phyloP scores from a whole-genome alignment of 2,797 vertebrate species.

The Anguilla obscura region DNA sequence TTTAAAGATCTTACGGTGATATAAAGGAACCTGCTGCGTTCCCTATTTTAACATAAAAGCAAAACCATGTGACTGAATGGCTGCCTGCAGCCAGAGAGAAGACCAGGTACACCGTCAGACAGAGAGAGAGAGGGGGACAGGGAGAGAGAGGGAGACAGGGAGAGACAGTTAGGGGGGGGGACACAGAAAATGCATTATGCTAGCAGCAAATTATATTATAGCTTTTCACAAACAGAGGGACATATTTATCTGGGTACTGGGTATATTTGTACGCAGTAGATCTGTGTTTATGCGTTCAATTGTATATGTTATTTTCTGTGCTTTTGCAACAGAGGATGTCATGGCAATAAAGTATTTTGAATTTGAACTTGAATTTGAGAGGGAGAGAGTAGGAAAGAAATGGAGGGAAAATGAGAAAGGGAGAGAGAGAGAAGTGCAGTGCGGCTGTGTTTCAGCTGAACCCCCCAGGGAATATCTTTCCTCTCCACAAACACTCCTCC shows the following conservation, averaged over 20 bases:
- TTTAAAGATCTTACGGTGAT: neutral
- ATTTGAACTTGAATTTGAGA: no score
- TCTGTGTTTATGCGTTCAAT: neutral
- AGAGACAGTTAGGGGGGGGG: neutral
- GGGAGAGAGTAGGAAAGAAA: slow-evolving; percentile 34
- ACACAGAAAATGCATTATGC: neutral
- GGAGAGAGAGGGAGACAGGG: slow-evolving; percentile 11
- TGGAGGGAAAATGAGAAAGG: slow-evolving; percentile 49
- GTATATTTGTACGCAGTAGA: no score
- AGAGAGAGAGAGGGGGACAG: neutral
- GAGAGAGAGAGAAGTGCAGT: slow-evolving; percentile 28
- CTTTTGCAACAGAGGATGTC: no score
- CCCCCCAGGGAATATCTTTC: slow-evolving; percentile 19
- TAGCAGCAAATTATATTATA: no score
- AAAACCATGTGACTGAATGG: neutral
- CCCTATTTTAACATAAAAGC: neutral
- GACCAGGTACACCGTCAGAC: slow-evolving; percentile 36
- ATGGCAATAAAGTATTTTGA: no score
- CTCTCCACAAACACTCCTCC: neutral
- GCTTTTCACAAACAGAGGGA: no score
- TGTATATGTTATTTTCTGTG: neutral
- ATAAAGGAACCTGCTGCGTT: neutral
- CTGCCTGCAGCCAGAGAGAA: neutral
- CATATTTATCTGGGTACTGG: no score
- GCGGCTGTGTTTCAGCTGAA: slow-evolving; percentile 45